Evolutionary conservation across 2,113 vertebrate genomes (phyloP).

Genomic region (Corythaeola cristata): DNA sequence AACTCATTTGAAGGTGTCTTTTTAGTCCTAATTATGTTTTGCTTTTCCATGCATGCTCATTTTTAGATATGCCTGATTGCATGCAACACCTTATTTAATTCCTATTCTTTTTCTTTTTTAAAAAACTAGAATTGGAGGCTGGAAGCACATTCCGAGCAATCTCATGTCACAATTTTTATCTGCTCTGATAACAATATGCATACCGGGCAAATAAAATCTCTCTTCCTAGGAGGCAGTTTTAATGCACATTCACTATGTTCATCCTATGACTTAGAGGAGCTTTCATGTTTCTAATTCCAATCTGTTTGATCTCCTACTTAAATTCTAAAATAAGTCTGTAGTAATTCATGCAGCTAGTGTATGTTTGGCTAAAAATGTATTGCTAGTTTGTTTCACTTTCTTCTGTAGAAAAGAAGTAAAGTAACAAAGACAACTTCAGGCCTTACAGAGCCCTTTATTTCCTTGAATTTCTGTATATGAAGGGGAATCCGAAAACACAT

Average conservation of each 20-base stretch:
- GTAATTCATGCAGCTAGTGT: not conserved
- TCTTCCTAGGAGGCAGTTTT: not conserved
- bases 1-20: not conserved
- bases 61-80: not conserved
- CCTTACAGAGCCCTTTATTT: not conserved
- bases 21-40: not conserved
- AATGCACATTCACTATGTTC: not conserved
- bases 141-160: conserved; percentile 7
- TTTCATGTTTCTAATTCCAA: not conserved
- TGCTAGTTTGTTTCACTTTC: not conserved
- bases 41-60: not conserved
- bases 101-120: not conserved
- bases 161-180: conserved; percentile 24
- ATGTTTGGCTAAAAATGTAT: not conserved
- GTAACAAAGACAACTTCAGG: not conserved
- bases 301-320: conserved; percentile 2
- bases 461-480: not conserved
- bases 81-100: not conserved
- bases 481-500: not conserved
- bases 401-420: not conserved
- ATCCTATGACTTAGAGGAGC: not conserved
- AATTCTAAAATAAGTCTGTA: conserved; percentile 4
- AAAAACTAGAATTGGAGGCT: not conserved
- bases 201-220: not conserved
- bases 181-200: not conserved